Evolutionary conservation across 92 coral and sea anemone genomes (phyloP).

Genomic region (Virgularia gustaviana): DNA sequence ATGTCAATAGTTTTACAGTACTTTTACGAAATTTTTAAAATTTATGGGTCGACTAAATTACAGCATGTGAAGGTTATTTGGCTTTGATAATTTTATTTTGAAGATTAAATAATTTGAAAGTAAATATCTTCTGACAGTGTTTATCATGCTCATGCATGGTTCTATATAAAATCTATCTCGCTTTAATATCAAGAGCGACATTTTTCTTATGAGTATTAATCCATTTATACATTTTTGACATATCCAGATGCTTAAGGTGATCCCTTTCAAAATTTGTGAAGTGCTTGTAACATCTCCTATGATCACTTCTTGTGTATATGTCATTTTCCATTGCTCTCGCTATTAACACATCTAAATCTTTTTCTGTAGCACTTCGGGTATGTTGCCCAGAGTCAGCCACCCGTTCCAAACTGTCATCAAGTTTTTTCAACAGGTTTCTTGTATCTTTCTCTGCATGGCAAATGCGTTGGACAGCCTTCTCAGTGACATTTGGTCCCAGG

Average conservation of each 20-base stretch:
- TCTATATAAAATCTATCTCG: slow-evolving; percentile 36
- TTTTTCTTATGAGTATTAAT: slow-evolving; percentile 58
- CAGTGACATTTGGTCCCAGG: slow-evolving; percentile 60
- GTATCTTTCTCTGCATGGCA: slow-evolving; percentile 54
- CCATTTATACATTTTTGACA: slow-evolving; percentile 47
- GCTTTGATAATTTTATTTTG: too few relatives aligned
- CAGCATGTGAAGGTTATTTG: too few relatives aligned
- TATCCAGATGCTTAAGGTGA: slow-evolving; percentile 33
- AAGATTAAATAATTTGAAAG: too few relatives aligned
- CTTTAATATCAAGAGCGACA: slow-evolving; percentile 44
- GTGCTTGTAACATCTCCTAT: slow-evolving; percentile 6
- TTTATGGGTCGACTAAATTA: too few relatives aligned
- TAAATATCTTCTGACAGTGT: too few relatives aligned
- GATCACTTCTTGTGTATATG: slow-evolving; percentile 1
- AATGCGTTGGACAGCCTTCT: slow-evolving; percentile 48
- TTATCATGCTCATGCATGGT: too few relatives aligned
- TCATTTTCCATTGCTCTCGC: slow-evolving; percentile 18
- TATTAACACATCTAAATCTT: slow-evolving; percentile 33
- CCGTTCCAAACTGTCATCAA: slow-evolving; percentile 38
- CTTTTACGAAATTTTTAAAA: too few relatives aligned
- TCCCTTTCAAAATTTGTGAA: slow-evolving; percentile 40
- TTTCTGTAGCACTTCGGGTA: slow-evolving; percentile 16
- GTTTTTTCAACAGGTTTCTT: slow-evolving; percentile 26
- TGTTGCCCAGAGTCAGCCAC: slow-evolving; percentile 50
- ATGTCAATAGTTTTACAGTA: too few relatives aligned